Evolutionary conservation across 2,797 vertebrate genomes (phyloP).

Genomic region (Pseudopleuronectes americanus): DNA sequence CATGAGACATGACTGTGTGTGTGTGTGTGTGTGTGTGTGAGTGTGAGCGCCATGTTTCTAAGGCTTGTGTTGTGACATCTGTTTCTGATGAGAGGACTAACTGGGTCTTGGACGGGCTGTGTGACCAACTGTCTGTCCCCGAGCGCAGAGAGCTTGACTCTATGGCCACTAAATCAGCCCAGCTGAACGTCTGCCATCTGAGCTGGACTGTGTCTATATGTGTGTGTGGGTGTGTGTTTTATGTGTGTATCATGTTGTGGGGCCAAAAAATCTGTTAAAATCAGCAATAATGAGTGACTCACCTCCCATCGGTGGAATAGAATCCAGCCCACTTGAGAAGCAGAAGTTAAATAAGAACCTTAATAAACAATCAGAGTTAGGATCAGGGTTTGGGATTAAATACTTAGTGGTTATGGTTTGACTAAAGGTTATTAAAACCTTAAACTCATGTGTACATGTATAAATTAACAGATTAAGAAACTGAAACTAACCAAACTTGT

Average conservation of each 20-base stretch:
- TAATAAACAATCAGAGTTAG: neutral
- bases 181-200: constrained; percentile 60
- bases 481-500: too few species aligned
- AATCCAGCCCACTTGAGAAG: neutral
- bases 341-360: neutral
- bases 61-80: constrained; percentile 71
- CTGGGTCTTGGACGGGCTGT: constrained; percentile 65
- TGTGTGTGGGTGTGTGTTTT: constrained; percentile 34
- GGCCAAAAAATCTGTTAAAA: constrained; percentile 24
- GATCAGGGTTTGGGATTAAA: too few species aligned
- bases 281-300: constrained; percentile 10
- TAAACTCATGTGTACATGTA: too few species aligned
- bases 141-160: constrained; percentile 69
- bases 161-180: constrained; percentile 71
- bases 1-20: neutral
- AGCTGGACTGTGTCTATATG: constrained; percentile 31
- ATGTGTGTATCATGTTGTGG: constrained; percentile 25
- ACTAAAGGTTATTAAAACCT: too few species aligned
- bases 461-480: too few species aligned
- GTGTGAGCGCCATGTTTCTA: neutral
- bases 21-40: neutral
- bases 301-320: constrained; percentile 1
- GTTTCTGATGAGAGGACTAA: constrained; percentile 74
- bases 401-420: too few species aligned
- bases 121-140: constrained; percentile 71